Evolutionary conservation across 2,113 vertebrate species (phyloP), one percentile per base, ranked within the genome.

Genomic region (Nicator chloris): DNA sequence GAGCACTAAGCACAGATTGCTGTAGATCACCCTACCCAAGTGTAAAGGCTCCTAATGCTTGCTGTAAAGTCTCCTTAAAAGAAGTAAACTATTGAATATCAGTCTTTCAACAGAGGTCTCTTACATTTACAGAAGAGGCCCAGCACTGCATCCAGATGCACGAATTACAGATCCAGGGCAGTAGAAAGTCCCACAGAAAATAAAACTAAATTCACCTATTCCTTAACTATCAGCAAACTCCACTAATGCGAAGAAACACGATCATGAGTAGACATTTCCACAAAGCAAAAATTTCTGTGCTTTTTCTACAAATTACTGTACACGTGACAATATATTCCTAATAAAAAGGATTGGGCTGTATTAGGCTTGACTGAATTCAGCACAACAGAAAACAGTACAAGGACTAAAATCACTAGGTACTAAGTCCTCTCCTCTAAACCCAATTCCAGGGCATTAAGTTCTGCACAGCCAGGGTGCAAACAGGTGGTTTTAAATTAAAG

Each of bases 161-260:
- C 1, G 15, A 45, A 91, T 53, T 81, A 81, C 42, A 86, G 33
- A 84, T 7, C 10, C 40, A 77, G 13, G 37, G 11, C 59, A 73
- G 35, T 0, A 82, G 6, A 83, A 94, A 80, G 76, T 24, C 44
- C 23, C 21, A 50, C 21, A 57, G 47, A 76, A 73, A 66, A 54
- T 14, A 61, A 37, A 57, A 78, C n/a, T 8, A 80, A 86, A 64
- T 33, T 71, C 44, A 72, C 30, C 44, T 79, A 60, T 40, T 82
- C 30, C 44, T 78, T 56, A 82, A 40, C 44, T 64, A 82, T n/a
- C 42, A 35, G 70, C 42, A 59, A 64, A 80, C 35, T 69, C 26
- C 0, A 0, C 19, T 80, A 28, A 56, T 0, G 10, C 1, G 3
- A 17, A 66, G 11, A 47, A 86, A 75, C 0, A 0, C 3, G 35